These are phyloP conservation scores for Numenius arquata DNA, from an alignment of 2,113 vertebrate species.

Conservation along the genomic window DNA sequence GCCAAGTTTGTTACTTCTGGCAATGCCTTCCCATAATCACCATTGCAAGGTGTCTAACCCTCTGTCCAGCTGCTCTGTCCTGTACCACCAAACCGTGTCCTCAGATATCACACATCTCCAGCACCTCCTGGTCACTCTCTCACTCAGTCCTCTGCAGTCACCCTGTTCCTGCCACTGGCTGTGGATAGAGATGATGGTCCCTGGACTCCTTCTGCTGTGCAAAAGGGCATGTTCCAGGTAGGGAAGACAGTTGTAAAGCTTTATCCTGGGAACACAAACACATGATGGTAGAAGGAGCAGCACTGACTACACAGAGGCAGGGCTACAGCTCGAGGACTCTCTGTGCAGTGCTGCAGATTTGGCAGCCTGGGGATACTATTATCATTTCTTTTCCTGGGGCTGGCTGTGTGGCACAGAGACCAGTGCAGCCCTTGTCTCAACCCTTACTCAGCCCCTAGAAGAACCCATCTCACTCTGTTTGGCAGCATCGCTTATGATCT, in stretches of 20 bases:
- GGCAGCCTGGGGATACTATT: background rate
- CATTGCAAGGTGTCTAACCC: background rate
- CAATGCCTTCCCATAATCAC: background rate
- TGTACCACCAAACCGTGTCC: background rate
- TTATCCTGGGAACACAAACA: background rate
- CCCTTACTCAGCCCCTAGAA: background rate
- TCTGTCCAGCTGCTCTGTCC: background rate
- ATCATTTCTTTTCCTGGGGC: background rate
- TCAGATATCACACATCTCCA: background rate
- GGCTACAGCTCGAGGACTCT: background rate
- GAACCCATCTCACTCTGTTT: background rate
- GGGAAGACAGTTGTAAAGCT: background rate
- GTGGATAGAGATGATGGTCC: no score
- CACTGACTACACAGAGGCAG: background rate
- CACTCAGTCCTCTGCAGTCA: background rate
- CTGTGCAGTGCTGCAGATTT: background rate
- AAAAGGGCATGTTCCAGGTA: background rate
- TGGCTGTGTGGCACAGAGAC: background rate
- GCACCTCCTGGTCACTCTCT: background rate
- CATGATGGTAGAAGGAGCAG: background rate
- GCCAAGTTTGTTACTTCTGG: background rate
- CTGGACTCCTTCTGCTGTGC: background rate
- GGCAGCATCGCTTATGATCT: background rate
- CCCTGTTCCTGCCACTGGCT: background rate
- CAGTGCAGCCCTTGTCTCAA: background rate